A percentile compares a stretch with the other conserved stretches of the same genome.
phyloP scores from a whole-genome alignment of 1,140 invertebrate species.

The Penaeus vannamei region DNA sequence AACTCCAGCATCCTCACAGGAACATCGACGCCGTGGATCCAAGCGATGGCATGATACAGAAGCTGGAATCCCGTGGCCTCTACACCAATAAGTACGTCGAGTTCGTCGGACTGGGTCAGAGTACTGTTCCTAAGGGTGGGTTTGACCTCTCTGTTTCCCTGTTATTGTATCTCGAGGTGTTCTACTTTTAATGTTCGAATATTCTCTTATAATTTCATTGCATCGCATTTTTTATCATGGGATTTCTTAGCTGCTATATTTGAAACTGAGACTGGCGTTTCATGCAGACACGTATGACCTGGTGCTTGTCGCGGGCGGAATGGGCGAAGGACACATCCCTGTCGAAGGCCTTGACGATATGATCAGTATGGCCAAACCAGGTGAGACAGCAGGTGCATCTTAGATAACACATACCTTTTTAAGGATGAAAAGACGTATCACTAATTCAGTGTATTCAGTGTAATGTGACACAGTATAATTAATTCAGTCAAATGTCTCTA shows the following conservation, averaged over 20 bases:
- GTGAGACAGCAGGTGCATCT: not conserved
- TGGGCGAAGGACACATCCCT: constrained; percentile 42
- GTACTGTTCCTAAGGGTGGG: not conserved
- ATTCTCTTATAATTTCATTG: not conserved
- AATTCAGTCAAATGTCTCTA: too few species aligned
- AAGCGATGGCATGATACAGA: not conserved
- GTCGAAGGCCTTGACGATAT: constrained; percentile 40
- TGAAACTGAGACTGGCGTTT: too few species aligned
- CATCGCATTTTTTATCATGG: not conserved
- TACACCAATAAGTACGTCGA: not conserved
- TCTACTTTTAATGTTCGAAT: not conserved
- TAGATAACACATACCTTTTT: too few species aligned
- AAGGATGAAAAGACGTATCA: too few species aligned
- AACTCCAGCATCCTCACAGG: not conserved
- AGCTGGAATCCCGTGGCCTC: not conserved
- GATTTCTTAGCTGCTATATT: not conserved
- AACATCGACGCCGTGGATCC: not conserved
- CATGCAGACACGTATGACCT: constrained; percentile 28
- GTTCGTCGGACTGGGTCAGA: not conserved
- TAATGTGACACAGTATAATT: too few species aligned
- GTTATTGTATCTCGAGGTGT: not conserved
- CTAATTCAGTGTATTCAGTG: too few species aligned
- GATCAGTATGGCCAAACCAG: constrained; percentile 46
- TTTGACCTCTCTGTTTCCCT: not conserved
- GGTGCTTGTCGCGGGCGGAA: constrained; percentile 34